These are phyloP conservation scores for Callosobruchus maculatus DNA, from an alignment of 2,888 invertebrate species.

Conservation along the genomic window DNA sequence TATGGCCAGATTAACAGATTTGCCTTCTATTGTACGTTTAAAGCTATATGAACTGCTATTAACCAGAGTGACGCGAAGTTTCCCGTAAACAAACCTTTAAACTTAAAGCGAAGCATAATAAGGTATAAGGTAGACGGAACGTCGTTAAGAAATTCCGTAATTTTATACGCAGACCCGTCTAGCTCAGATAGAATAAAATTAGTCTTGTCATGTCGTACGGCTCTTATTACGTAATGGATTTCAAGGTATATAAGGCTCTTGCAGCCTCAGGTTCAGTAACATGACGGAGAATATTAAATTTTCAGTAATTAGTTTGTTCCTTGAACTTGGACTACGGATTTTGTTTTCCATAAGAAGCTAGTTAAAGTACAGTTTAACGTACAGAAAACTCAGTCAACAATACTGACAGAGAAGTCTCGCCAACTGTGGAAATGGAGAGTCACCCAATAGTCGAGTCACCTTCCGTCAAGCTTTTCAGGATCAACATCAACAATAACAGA, in stretches of 20 bases:
- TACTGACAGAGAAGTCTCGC: no score
- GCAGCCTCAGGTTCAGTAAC: not conserved
- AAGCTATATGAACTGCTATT: not conserved
- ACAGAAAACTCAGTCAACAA: no score
- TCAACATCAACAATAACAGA: no score
- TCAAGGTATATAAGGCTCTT: not conserved
- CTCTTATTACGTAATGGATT: not conserved
- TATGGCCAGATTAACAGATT: not conserved
- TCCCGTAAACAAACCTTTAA: not conserved
- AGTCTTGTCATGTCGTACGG: not conserved
- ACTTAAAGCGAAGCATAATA: not conserved
- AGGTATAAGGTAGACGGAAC: not conserved
- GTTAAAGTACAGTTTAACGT: no score
- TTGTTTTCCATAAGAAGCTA: no score
- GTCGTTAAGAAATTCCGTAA: not conserved
- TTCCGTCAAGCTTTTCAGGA: no score
- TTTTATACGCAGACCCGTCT: not conserved
- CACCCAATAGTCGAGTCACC: no score
- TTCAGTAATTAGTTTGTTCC: not conserved
- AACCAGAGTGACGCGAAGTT: not conserved
- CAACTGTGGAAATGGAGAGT: no score
- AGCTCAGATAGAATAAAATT: not conserved
- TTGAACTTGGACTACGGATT: not conserved
- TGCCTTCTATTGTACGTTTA: not conserved
- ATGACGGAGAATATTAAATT: not conserved